Conservation (phyloP, 1,140 invertebrate genomes). For the Cydia amplana region DNA sequence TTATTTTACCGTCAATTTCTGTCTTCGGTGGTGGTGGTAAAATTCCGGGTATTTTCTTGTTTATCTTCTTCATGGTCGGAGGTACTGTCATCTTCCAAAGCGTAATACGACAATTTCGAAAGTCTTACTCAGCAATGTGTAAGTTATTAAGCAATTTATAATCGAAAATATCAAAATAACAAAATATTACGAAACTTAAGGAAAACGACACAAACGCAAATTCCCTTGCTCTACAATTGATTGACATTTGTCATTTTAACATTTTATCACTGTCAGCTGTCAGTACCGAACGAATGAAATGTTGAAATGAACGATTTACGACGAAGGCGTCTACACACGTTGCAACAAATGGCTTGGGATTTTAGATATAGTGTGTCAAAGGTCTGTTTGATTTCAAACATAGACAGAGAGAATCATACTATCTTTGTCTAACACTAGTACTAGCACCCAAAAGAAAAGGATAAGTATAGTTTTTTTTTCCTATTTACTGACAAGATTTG, state of each 20-base stretch:
- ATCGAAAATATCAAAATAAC: neutral
- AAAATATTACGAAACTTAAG: neutral
- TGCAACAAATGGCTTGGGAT: too few relatives aligned
- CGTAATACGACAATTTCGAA: neutral
- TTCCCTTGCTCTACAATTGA: neutral
- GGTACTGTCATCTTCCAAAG: constrained; percentile 42
- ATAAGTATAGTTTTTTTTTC: too few relatives aligned
- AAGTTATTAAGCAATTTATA: neutral
- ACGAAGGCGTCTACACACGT: neutral
- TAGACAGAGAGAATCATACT: too few relatives aligned
- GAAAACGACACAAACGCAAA: neutral
- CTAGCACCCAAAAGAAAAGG: too few relatives aligned
- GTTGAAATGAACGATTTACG: constrained; percentile 10
- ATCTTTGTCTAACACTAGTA: too few relatives aligned
- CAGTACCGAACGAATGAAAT: neutral
- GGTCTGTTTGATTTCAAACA: too few relatives aligned
- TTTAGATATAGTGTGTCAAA: too few relatives aligned
- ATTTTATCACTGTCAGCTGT: neutral
- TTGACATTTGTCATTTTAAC: neutral
- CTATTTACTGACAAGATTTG: too few relatives aligned
- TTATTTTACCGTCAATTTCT: constrained; percentile 69
- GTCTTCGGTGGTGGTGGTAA: constrained; percentile 63
- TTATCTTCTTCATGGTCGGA: constrained; percentile 61
- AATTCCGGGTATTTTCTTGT: constrained; percentile 61
- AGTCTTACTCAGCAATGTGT: neutral